Evolutionary conservation across 2,113 vertebrate species (phyloP), one percentile per base, ranked within the genome.

Genomic region (Prietella phreatophila): DNA sequence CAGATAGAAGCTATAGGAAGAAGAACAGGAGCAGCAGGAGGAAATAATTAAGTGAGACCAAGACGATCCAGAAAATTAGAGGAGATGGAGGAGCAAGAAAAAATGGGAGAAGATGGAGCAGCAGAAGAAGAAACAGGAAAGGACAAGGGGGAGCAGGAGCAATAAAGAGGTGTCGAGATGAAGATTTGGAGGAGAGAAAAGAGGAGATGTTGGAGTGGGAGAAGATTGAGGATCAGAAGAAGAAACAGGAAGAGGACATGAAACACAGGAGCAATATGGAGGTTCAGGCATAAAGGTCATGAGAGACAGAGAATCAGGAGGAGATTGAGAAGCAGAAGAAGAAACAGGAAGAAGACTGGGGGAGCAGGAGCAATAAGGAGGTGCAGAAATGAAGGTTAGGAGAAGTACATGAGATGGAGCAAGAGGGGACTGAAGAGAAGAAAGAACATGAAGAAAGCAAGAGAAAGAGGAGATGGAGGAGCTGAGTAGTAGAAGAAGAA

Each of bases 1-100:
- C 85, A 75, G 65, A 55, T 55, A 60, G 63, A 84, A 84, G 42
- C n/a, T n/a, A 65, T 30, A 89, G 87, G 91, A 75, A 60, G 79
- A 81, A 60, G 30, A 82, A 39, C 20, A 61, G 56, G 30, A 60
- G 56, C 4, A 61, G 33, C 33, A 27, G 5, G 79, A 82, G 50
- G 50, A 80, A 80, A 80, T 80, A 55, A 55, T 80, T 55, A 80
- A 80, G 55, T 42, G 56, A 61, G 22, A 61, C 80, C 33, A 27
- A 82, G 33, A 39, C 27, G 30, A 22, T 60, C 55, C 36, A 82
- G 33, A 81, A 19, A 36, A 58, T 56, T 58, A 33, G 17, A 82
- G 20, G 8, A 39, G 36, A 60, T 61, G 36, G 22, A 82, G 33
- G 80, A 61, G 22, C 22, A 61, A 56, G 87, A 86, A 79, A 15